Evolutionary conservation across 2,113 vertebrate genomes (phyloP), one percentile per base, ranked within the genome.

Genomic region (Sylvietta virens): DNA sequence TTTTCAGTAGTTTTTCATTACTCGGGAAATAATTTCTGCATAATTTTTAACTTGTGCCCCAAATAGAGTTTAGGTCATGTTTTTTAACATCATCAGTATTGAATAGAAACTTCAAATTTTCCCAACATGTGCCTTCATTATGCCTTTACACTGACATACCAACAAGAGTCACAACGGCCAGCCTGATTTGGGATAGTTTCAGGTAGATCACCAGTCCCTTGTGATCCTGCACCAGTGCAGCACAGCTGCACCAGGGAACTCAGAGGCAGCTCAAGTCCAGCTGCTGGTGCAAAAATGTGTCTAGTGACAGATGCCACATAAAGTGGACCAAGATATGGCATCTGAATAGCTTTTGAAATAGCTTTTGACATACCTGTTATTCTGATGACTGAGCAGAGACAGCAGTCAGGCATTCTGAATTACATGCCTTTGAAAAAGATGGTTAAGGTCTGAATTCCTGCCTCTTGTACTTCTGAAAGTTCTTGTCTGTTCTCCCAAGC

Each of bases 221-320:
- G 7, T 5, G 5, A 15, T 37, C 33, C 26, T 6, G 3, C 7
- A 8, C 6, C 10, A 11, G 45, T 1, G 1, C 65, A 53, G 42
- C 11, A 6, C 22, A 31, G 37, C 45, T 39, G 21, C 11, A 3
- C 10, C 42, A 39, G 11, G 13, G 24, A 47, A 20, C 33, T 61
- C 31, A 13, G 21, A 51, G 50, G 30, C 23, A 26, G 7, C 27
- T 79, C 16, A 26, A 6, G 33, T n/a, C 19, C 71, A 27, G 23
- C 14, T 6, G 4, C n/a, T 83, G 31, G 28, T 5, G 3, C 40
- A 44, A 8, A 69, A 60, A 15, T 3, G 3, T 64, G 30, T 45
- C 50, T 28, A n/a, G 33, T 54, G 48, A 15, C 37, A 81, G 28
- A 30, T 51, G 22, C 16, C 13, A 5, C 1, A 2, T 39, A 13